Base-by-base conservation (phyloP, 1,140 invertebrate genomes). In the Macrostomum lignano region DNA sequence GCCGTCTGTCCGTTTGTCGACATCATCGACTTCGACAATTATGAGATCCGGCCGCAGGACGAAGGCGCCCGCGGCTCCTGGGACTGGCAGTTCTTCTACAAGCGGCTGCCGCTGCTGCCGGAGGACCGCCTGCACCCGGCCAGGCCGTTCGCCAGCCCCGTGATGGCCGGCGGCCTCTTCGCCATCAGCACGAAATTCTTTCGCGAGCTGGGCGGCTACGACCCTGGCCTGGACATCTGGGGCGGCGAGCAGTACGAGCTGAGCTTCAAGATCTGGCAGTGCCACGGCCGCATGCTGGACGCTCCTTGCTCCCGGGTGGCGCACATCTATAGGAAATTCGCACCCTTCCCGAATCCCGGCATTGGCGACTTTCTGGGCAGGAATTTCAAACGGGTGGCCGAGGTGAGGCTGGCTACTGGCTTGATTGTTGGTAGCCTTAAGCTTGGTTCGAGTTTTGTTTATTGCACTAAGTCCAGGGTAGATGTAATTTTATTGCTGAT, bases 51-150 rank as follows among this genome's bases (percentile, higher is more conserved):
- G 4, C 17, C 7, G 10, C 24, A 14, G 77, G 82, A 52, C 81
- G 91, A 59, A 78, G 91, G 51, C 81, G 81, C 3, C 75, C 75
- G 0, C 61, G 82, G 25, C 79, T 81, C 77, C 21, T 91, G 91
- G 57, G 81, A 93, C 52, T 93, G 82, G 82, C 73, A 88, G 51
- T 70, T 94, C 43, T 88, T 71, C 55, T 93, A 93, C 49, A 93
- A 93, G 53, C 62, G 84, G 17, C 54, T 93, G 26, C 79, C 81
- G 1, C 44, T 88, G 7, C 52, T 84, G 35, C 68, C 72, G 0
- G 69, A 72, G 43, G 78, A 88, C 50, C 46, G 71, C 9, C 62
- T 69, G 41, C 64, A 73, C 52, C 78, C 78, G 14, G 68, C 77
- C 0, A 69, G 78, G 46, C 84, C 84, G 0, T 86, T 84, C 46